Evolutionary conservation across 2,797 vertebrate genomes (phyloP).

Genomic region (Anolis apletophallus): DNA sequence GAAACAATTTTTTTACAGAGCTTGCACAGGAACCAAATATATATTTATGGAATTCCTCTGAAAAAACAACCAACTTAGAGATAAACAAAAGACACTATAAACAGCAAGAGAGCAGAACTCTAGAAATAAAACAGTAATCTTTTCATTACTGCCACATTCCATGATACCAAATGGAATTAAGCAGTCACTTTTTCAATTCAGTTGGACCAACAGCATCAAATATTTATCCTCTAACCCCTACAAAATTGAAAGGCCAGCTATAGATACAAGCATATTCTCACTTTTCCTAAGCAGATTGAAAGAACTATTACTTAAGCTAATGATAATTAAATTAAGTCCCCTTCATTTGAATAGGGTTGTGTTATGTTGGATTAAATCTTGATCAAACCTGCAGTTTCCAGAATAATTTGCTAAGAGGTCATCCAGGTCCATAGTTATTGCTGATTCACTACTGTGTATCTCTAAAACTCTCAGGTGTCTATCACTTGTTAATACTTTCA

Average conservation of each 20-base stretch:
- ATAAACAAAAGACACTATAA: not conserved
- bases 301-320: no score
- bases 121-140: not conserved
- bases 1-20: not conserved
- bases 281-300: not conserved
- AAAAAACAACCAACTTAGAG: not conserved
- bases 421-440: not conserved
- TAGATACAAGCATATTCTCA: not conserved
- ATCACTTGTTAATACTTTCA: slow-evolving; percentile 19
- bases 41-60: not conserved
- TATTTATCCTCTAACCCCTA: no score
- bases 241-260: no score
- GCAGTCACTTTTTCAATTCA: not conserved
- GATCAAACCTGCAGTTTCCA: not conserved
- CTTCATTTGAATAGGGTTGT: not conserved
- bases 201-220: not conserved
- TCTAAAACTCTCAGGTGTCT: slow-evolving; percentile 14
- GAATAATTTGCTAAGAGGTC: not conserved
- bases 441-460: slow-evolving; percentile 1
- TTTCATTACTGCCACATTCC: not conserved
- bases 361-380: not conserved
- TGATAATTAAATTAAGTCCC: not conserved
- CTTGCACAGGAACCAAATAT: slow-evolving; percentile 11
- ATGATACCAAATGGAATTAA: not conserved
- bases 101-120: not conserved